Evolutionary conservation across 1,140 invertebrate genomes (phyloP).

Genomic region (Lepidostoma basale): DNA sequence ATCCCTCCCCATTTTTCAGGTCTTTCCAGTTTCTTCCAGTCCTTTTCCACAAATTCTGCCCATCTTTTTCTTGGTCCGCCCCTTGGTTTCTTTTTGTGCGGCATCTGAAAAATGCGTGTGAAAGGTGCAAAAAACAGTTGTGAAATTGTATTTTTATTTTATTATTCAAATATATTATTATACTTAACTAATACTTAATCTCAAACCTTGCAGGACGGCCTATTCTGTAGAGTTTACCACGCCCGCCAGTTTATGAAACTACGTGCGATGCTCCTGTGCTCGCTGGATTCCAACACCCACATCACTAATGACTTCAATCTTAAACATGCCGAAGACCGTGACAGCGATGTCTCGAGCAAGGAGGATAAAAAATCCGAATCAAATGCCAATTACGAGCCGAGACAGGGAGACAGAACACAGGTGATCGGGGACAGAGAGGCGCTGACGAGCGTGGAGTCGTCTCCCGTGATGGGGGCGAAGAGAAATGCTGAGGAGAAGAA

Average conservation of each 20-base stretch:
- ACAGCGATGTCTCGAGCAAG: conserved; percentile 7
- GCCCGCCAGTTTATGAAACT: conserved; percentile 55
- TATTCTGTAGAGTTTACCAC: conserved; percentile 57
- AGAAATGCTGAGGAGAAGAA: conserved; percentile 32
- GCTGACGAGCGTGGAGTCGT: conserved; percentile 22
- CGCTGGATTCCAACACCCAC: conserved; percentile 45
- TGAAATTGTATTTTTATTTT: too few relatives aligned
- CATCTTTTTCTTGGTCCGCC: too few relatives aligned
- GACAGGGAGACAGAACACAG: neutral
- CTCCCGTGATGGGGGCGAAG: conserved; percentile 31
- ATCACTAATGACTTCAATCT: conserved; percentile 40
- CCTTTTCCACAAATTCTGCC: too few relatives aligned
- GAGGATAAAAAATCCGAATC: conserved; percentile 16
- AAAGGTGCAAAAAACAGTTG: too few relatives aligned
- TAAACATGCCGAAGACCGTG: conserved; percentile 12
- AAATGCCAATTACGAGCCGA: neutral
- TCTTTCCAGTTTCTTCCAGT: too few relatives aligned
- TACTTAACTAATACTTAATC: neutral
- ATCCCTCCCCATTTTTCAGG: too few relatives aligned
- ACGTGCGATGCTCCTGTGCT: conserved; percentile 52
- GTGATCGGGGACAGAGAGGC: conserved; percentile 9
- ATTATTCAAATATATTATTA: neutral
- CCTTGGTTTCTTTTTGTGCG: too few relatives aligned
- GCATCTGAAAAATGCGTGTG: too few relatives aligned
- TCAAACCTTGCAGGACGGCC: conserved; percentile 51